A percentile compares a stretch with the other conserved stretches of the same genome.
Evolutionary conservation across 2,888 invertebrate genomes (phyloP).

Genomic region (Diarsia mendica): DNA sequence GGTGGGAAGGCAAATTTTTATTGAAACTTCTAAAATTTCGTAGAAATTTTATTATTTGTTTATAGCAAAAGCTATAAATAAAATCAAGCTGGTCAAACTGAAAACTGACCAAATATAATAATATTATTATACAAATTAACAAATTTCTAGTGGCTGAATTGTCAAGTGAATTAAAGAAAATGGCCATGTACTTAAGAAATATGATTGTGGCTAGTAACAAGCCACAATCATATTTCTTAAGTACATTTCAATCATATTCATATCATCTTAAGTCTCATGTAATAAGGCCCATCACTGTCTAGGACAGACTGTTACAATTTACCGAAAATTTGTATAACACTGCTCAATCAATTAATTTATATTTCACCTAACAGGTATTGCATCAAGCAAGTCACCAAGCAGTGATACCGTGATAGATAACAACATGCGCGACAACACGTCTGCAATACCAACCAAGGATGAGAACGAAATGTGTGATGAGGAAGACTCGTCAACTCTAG

Average conservation of each 20-base stretch:
- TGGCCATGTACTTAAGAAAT: no score
- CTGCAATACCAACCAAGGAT: conserved; percentile 62
- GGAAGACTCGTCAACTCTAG: conserved; percentile 51
- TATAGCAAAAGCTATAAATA: no score
- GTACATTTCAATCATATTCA: no score
- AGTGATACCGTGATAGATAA: conserved; percentile 65
- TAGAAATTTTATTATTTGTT: no score
- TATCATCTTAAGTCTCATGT: not conserved
- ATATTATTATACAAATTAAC: no score
- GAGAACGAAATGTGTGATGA: conserved; percentile 63
- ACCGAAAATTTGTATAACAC: not conserved
- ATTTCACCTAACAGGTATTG: conserved; percentile 18
- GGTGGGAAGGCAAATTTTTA: conserved; percentile 58
- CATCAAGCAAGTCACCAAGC: conserved; percentile 55
- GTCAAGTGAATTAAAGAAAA: no score
- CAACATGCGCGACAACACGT: conserved; percentile 68
- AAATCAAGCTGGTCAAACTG: no score
- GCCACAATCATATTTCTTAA: not conserved
- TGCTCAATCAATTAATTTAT: not conserved
- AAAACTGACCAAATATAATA: no score
- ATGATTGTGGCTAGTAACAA: no score
- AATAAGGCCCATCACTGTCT: not conserved
- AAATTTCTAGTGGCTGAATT: no score
- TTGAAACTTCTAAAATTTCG: no score
- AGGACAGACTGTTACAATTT: not conserved